Percentiles rank a stretch among this genome's conserved stretches.
These are phyloP conservation scores for Pentalonia nigronervosa DNA, from an alignment of 1,140 invertebrate genomes.

Conservation along the genomic window DNA sequence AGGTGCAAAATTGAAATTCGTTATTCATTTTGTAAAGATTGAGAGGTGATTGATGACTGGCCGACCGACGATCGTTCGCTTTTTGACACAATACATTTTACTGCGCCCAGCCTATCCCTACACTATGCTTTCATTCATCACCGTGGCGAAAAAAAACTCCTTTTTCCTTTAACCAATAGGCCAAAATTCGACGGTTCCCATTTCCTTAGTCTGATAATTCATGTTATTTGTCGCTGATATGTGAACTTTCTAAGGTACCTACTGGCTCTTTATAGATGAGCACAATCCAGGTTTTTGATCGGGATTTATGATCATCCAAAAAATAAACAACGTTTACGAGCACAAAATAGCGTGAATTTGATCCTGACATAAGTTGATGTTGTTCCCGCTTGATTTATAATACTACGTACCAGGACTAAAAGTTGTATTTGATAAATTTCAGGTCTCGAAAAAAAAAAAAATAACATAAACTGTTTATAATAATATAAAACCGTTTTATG, in stretches of 20 bases:
- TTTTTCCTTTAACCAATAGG: not conserved
- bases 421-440: not conserved
- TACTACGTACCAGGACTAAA: not conserved
- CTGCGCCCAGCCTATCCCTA: not conserved
- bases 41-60: constrained; percentile 52
- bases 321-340: constrained; percentile 28
- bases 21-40: constrained; percentile 58
- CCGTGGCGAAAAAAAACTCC: not conserved
- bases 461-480: not conserved
- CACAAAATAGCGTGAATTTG: not conserved
- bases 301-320: constrained; percentile 25
- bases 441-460: not conserved
- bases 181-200: not conserved
- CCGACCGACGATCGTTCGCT: constrained; percentile 17
- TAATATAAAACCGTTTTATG: not conserved
- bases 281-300: not conserved
- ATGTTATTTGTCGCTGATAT: constrained; percentile 26
- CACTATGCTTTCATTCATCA: constrained; percentile 43
- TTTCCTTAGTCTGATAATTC: constrained; percentile 18
- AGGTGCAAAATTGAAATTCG: constrained; percentile 53
- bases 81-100: constrained; percentile 54
- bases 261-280: not conserved
- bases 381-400: not conserved
- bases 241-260: not conserved
- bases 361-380: not conserved